A percentile compares a stretch with the other conserved stretches of the same genome.
Evolutionary conservation across 1,140 invertebrate species (phyloP).

Genomic region (Eulimnadia texana): DNA sequence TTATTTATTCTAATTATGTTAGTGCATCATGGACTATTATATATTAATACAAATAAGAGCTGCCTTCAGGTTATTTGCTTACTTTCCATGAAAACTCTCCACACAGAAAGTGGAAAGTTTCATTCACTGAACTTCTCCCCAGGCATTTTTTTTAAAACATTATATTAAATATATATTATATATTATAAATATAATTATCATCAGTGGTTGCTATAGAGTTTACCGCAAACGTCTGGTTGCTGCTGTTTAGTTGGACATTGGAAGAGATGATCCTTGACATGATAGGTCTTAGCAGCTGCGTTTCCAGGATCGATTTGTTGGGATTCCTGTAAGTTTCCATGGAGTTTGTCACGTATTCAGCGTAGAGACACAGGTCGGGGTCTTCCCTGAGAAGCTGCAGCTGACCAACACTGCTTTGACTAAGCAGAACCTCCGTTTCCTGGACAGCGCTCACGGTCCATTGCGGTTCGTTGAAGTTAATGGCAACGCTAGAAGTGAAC

Average conservation of each 20-base stretch:
- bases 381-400: not conserved
- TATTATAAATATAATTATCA: too few species aligned
- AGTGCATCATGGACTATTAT: too few species aligned
- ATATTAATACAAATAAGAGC: too few species aligned
- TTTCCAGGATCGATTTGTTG: not conserved
- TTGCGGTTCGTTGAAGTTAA: not conserved
- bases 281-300: not conserved
- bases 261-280: not conserved
- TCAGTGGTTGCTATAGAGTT: too few species aligned
- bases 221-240: not conserved
- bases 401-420: not conserved
- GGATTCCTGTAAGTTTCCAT: too few species aligned
- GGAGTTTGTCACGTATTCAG: not conserved
- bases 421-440: not conserved
- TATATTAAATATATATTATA: too few species aligned
- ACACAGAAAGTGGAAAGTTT: too few species aligned
- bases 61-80: too few species aligned
- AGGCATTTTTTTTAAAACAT: too few species aligned
- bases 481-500: not conserved
- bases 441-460: not conserved
- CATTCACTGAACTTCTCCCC: too few species aligned
- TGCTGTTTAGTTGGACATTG: not conserved
- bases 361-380: not conserved
- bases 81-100: too few species aligned
- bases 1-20: too few species aligned